Conservation (phyloP, 2,797 vertebrate species). For the Taenioides sp. region DNA sequence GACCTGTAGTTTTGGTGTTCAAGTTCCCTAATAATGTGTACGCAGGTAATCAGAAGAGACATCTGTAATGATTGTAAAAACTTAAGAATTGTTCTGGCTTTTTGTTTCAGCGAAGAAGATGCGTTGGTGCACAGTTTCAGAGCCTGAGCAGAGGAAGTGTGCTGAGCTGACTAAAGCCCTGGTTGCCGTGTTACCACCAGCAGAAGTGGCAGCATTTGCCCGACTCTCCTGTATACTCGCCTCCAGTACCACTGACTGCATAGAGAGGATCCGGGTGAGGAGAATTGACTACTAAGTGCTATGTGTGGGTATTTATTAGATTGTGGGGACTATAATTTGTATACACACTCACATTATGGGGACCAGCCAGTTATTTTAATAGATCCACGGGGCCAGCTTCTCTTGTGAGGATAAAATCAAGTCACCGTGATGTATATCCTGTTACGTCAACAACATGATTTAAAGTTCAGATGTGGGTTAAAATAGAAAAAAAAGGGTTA, state of each 20-base stretch:
- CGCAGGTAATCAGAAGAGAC: neutral
- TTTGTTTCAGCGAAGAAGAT: slow-evolving; percentile 86
- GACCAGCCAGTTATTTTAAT: too few relatives aligned
- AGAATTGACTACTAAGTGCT: neutral
- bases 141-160: slow-evolving; percentile 88
- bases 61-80: neutral
- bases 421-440: too few relatives aligned
- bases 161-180: slow-evolving; percentile 86
- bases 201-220: slow-evolving; percentile 66
- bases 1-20: neutral
- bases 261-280: slow-evolving; percentile 86
- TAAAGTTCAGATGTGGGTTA: too few relatives aligned
- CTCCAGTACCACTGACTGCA: slow-evolving; percentile 83
- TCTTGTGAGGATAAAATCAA: too few relatives aligned
- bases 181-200: slow-evolving; percentile 68
- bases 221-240: slow-evolving; percentile 86
- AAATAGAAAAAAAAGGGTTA: too few relatives aligned
- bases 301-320: too few relatives aligned
- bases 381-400: too few relatives aligned
- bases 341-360: too few relatives aligned
- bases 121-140: slow-evolving; percentile 90
- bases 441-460: too few relatives aligned
- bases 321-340: too few relatives aligned
- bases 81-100: neutral
- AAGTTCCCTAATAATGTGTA: too few relatives aligned